Percentiles rank a stretch among this genome's conserved stretches.
These are phyloP conservation scores for Ptychoptera albimana DNA, from an alignment of 2,888 invertebrate species.

Conservation along the genomic window DNA sequence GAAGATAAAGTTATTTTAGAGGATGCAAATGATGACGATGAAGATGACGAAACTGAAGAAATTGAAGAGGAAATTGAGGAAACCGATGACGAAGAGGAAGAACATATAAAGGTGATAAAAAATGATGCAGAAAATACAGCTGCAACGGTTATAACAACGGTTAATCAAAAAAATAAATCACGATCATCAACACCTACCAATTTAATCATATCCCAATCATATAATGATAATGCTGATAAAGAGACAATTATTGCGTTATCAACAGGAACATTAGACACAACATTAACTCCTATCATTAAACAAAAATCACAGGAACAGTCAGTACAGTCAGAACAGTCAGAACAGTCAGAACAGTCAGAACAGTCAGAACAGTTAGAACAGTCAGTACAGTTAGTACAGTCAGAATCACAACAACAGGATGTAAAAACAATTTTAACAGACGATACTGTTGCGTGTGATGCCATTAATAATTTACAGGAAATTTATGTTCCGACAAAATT, in stretches of 20 bases:
- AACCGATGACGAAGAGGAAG: neutral
- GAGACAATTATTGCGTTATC: neutral
- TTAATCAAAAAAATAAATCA: neutral
- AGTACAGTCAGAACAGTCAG: no score
- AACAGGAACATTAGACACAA: neutral
- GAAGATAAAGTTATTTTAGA: neutral
- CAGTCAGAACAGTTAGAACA: no score
- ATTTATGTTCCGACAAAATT: neutral
- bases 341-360: no score
- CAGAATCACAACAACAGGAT: no score
- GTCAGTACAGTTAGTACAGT: no score
- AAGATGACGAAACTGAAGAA: slow-evolving; percentile 1
- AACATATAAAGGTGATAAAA: neutral
- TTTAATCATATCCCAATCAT: neutral
- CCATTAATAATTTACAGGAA: neutral
- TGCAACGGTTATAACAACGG: neutral
- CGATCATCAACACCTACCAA: neutral
- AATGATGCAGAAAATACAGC: neutral
- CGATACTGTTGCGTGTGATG: no score
- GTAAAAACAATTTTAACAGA: no score
- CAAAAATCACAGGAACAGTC: no score
- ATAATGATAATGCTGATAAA: neutral
- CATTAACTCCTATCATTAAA: no score
- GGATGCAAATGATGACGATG: slow-evolving; percentile 1
- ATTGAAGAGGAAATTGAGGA: neutral